Evolutionary conservation across 2,888 invertebrate genomes (phyloP), one percentile per base, ranked within the genome.

Genomic region (Agriopis aurantiaria): DNA sequence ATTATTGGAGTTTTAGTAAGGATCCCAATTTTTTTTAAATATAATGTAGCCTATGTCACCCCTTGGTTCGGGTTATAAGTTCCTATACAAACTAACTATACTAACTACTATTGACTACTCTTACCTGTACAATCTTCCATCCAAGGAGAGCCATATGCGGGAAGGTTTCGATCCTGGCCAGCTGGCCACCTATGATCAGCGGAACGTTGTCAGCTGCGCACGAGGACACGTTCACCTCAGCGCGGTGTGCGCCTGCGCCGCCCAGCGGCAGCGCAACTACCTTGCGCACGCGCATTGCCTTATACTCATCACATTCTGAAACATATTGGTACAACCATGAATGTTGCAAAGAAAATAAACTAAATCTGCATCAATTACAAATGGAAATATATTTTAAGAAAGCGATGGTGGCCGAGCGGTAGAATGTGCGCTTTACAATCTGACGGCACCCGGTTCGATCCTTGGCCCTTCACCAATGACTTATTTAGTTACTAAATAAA

Each of bases 221-320:
- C 40, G 92, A 89, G 0, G 93, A 88, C 14, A 95, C 91, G 77
- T 92, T 92, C 0, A 95, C 82, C 12, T 85, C 89, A 40, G 95
- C 89, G 0, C 95, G 91, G 41, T 91, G 87, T 0, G 95, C 91
- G 0, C 94, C 86, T 43, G 43, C 43, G 0, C 95, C 93, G 0
- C 95, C 78, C 3, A 96, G 84, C 0, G 96, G 95, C 2, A 95
- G 88, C 0, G 95, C 95, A 46, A 94, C 91, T 2, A 96, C 84
- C 17, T 91, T 91, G 68, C 89, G 91, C 0, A 91, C 90, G n/a
- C 91, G 85, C 0, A 90, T 60, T 0, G 91, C 85, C 59, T 93
- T 95, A 83, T 95, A 96, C 81, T 95, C 94, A 10, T 93, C 89
- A 74, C 96, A 96, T 94, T 95, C 96, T 96, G 87, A 7, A 84